Conservation (phyloP, 2,888 invertebrate species). For the Chymomyza procnemis region DNA sequence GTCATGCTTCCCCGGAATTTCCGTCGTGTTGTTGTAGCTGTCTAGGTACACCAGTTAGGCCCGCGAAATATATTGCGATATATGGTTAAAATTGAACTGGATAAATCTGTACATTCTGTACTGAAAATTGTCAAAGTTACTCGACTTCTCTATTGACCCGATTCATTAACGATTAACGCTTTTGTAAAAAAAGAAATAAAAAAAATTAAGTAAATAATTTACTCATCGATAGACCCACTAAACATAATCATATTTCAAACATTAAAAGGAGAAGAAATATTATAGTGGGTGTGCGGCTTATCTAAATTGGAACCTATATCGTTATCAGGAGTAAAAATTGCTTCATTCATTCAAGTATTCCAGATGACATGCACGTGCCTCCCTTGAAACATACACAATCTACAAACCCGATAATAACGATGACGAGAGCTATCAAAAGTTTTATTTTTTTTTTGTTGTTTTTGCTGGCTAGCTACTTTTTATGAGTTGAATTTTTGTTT, state of each 20-base stretch:
- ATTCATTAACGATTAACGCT: too few species aligned
- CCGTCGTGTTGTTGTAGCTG: too few species aligned
- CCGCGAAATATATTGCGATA: too few species aligned
- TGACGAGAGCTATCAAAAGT: background rate
- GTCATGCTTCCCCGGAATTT: too few species aligned
- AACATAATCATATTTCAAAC: background rate
- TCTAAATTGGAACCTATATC: slow-evolving; percentile 7
- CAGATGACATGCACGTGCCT: slow-evolving; percentile 49
- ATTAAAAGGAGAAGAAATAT: background rate
- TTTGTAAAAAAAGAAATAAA: too few species aligned
- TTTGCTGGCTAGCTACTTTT: background rate
- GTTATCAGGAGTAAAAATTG: background rate
- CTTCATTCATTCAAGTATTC: slow-evolving; percentile 11
- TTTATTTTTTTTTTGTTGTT: too few species aligned
- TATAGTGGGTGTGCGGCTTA: slow-evolving; percentile 27
- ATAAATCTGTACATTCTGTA: too few species aligned
- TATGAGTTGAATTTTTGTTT: background rate
- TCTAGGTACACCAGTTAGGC: too few species aligned
- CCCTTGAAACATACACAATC: slow-evolving; percentile 21
- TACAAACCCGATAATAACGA: background rate
- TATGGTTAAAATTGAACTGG: too few species aligned
- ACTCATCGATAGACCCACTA: background rate
- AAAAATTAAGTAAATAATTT: slow-evolving; percentile 18
- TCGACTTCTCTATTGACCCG: too few species aligned
- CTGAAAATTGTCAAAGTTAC: too few species aligned